Conservation (phyloP, 2,888 invertebrate species). For the Lochmaea crataegi region DNA sequence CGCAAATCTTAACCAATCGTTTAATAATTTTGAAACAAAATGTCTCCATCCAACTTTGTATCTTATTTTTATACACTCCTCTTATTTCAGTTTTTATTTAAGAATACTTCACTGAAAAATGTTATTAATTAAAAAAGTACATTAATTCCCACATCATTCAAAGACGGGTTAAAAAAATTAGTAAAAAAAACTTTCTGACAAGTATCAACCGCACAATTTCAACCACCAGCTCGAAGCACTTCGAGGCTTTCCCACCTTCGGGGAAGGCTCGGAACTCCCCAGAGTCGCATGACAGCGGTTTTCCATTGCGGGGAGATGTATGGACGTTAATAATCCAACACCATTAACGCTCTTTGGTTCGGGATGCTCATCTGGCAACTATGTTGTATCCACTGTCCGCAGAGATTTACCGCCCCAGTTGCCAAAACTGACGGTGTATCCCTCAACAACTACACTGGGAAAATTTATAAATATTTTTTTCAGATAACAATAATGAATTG, state of each 20-base stretch:
- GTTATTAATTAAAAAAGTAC: no score
- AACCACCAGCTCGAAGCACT: conserved; percentile 23
- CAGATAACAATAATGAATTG: neutral
- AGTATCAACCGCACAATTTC: neutral
- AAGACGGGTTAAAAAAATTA: neutral
- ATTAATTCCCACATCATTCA: neutral
- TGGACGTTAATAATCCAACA: conserved; percentile 66
- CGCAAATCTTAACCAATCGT: no score
- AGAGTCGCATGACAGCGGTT: conserved; percentile 62
- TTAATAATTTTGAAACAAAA: no score
- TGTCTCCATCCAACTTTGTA: no score
- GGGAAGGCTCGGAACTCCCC: conserved; percentile 50
- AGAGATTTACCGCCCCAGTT: conserved; percentile 56
- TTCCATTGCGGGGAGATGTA: conserved; percentile 63
- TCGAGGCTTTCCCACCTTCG: conserved; percentile 33
- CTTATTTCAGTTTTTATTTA: no score
- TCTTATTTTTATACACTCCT: no score
- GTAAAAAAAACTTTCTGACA: neutral
- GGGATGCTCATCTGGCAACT: conserved; percentile 50
- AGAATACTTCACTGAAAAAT: no score
- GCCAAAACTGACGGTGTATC: conserved; percentile 12
- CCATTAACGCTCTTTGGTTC: conserved; percentile 61
- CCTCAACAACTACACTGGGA: conserved; percentile 2
- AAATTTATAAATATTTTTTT: neutral
- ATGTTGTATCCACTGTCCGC: conserved; percentile 54